Evolutionary conservation across 30 jellyfish, hydroid and myxozoan genomes (phyloP), one percentile per base, ranked within the genome.

Genomic region (Cassiopea andromeda): DNA sequence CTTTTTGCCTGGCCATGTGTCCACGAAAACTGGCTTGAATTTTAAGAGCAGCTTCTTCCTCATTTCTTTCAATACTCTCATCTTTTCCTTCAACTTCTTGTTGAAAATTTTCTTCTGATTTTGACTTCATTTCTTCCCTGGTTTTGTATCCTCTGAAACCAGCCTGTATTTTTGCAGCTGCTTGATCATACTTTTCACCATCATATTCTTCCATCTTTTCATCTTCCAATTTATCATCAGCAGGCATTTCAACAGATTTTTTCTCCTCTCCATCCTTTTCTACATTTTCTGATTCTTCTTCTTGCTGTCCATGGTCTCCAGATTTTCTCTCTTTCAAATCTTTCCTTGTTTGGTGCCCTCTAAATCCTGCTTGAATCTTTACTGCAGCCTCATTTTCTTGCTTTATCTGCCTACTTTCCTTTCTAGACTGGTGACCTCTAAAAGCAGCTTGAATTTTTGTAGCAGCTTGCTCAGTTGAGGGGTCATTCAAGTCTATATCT

Each of bases 11-110:
- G n/a, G 97, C 96, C 77, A 73, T 75, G 83, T 88, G 98, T 67
- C 98, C 97, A 38, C 98, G 92, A 87, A 88, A 93, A 83, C 98
- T 87, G 44, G 97, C 84, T 85, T 93, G 98, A 59, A 93, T 93
- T 76, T 77, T 87, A 43, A 88, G 58, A 59, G 98, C 98, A 7
- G 98, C 98, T 17, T 64, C 93, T 59, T 92, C 98, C 83, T 92
- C 87, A 80, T 85, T 88, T 48, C 15, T 46, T 71, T 80, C 87
- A 49, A 71, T 75, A 27, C 43, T 60, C 54, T 69, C 83, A 14
- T 43, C 74, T 27, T 44, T 88, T 46, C 48, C 48, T 1, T 44
- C 43, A n/a, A 13, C 54, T 50, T 69, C 92, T 69, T 48, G 57
- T 67, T 14, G 6, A 8, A 45, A 44, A 44, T 57, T 57, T 48